Evolutionary conservation across 2,113 vertebrate genomes (phyloP), one percentile per base, ranked within the genome.

Genomic region (Suncus etruscus): DNA sequence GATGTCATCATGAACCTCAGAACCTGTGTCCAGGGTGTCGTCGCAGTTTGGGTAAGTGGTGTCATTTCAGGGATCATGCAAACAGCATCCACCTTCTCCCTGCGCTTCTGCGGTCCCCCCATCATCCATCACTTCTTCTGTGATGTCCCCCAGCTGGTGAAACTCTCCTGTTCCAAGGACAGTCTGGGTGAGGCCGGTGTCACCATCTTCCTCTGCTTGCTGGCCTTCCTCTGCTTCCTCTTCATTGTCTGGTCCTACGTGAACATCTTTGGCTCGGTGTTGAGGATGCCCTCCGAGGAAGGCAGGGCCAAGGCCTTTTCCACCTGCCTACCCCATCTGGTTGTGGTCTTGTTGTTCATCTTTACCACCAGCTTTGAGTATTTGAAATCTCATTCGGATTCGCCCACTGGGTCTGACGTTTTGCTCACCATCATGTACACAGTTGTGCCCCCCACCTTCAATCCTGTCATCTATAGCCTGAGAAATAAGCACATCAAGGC

Each of bases 221-320:
- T 77, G 50, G 15, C 31, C 2, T 39, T 87, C 72, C 27, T 72
- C 73, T 80, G 75, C 24, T 78, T 77, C 54, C 65, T 61, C 68
- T 76, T 80, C 29, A 76, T 61, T 45, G n/a, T 11, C 16, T 29
- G 58, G 24, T 78, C 82, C 11, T 91, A 93, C 14, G n/a, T 11
- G 12, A 6, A 6, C 11, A 91, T 93, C 39, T 81, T 91, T 39
- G 88, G 70, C 25, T 47, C 51, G 10, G 65, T 94, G 20, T 27
- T 77, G 50, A 93, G 24, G 45, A 90, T 92, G 18, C 79, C 69
- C 20, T 87, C 69, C 72, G 7, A n/a, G 4, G 63, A 90, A 10
- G 39, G 91, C 3, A 91, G 79, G 47, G 66, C 65, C 29, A 95
- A 87, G 70, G 79, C 76, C 45, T 79, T 83, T 77, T 79, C 94